These are phyloP conservation scores for Paralvinella palmiformis DNA, from an alignment of 1,140 invertebrate genomes.

Conservation along the genomic window DNA sequence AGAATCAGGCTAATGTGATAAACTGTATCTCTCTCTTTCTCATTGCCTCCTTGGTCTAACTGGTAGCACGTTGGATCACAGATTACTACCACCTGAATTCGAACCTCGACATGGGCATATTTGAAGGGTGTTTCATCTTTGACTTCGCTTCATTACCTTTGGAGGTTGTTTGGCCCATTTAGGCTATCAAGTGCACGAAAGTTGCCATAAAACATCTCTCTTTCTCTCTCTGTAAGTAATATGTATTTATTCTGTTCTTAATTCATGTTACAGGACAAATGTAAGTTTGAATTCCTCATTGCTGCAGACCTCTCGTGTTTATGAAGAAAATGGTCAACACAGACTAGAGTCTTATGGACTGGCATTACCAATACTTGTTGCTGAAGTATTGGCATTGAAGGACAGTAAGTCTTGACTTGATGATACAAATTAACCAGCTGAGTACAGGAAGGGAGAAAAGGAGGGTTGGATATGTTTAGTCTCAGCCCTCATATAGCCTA, in stretches of 20 bases:
- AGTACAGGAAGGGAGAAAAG: background rate
- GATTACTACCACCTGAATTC: too few species aligned
- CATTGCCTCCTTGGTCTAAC: too few species aligned
- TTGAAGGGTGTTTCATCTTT: too few species aligned
- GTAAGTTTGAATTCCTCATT: slow-evolving; percentile 15
- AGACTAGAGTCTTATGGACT: slow-evolving; percentile 59
- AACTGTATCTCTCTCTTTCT: too few species aligned
- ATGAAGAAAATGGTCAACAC: slow-evolving; percentile 43
- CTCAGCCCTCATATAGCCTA: too few species aligned
- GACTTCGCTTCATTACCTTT: too few species aligned
- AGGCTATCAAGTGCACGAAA: too few species aligned
- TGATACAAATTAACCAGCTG: slow-evolving; percentile 1
- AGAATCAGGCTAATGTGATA: too few species aligned
- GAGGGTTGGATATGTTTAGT: too few species aligned
- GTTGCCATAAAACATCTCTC: background rate
- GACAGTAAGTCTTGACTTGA: slow-evolving; percentile 57
- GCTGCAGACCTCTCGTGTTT: slow-evolving; percentile 35
- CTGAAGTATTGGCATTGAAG: slow-evolving; percentile 76
- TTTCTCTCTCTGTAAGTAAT: background rate
- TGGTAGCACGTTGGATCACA: too few species aligned
- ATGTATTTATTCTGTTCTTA: background rate
- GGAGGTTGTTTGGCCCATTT: too few species aligned
- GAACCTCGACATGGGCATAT: too few species aligned
- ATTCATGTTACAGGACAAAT: background rate
- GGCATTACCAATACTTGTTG: slow-evolving; percentile 76